Evolutionary conservation across 1,140 invertebrate species (phyloP).

Genomic region (Drosophila azteca): DNA sequence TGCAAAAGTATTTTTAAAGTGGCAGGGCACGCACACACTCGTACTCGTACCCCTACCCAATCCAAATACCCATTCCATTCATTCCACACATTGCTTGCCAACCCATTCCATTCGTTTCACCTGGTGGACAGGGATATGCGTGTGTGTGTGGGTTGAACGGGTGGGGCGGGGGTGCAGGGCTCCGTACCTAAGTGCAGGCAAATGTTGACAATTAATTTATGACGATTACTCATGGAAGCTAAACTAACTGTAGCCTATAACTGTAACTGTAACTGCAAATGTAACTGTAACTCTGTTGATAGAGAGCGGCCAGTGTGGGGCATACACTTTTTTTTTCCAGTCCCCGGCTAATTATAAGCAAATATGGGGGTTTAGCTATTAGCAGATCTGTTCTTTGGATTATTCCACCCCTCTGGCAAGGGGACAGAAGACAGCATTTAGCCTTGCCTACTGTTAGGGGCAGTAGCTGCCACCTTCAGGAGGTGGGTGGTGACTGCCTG

Average conservation of each 20-base stretch:
- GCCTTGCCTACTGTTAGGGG: no score
- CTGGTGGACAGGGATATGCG: constrained; percentile 17
- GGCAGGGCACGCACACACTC: constrained; percentile 23
- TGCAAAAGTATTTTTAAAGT: constrained; percentile 76
- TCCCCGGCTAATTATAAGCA: constrained; percentile 53
- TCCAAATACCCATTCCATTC: constrained; percentile 34
- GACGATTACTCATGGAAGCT: constrained; percentile 81
- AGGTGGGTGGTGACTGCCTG: no score
- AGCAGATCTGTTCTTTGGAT: no score
- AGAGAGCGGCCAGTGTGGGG: not conserved
- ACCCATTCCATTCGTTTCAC: not conserved
- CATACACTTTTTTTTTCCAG: not conserved
- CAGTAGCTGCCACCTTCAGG: no score
- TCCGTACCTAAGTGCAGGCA: constrained; percentile 69
- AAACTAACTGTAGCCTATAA: constrained; percentile 67
- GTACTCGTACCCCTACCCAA: not conserved
- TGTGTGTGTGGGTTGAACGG: constrained; percentile 35
- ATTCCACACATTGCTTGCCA: not conserved
- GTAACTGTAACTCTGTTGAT: constrained; percentile 27
- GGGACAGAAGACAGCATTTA: not conserved
- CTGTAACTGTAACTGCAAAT: not conserved
- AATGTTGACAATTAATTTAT: constrained; percentile 82
- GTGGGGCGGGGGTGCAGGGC: constrained; percentile 34
- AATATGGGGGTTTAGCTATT: constrained; percentile 28
- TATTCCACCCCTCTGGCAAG: no score